Evolutionary conservation across 2,888 invertebrate species (phyloP).

Genomic region (Nomada lathburiana): DNA sequence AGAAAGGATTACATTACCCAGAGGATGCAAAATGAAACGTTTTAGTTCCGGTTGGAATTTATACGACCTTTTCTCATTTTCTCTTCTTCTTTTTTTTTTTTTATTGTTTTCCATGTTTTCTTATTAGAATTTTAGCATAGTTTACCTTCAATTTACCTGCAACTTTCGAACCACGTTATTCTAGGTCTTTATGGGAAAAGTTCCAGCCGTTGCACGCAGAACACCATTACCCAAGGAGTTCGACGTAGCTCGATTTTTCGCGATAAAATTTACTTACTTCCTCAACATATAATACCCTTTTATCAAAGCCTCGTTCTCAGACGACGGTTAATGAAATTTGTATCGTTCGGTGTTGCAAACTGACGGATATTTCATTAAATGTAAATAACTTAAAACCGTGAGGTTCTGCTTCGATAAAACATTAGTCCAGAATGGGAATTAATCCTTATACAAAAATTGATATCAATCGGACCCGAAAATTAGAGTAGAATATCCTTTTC

Average conservation of each 20-base stretch:
- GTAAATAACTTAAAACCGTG: no score
- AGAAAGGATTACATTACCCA: neutral
- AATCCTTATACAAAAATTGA: no score
- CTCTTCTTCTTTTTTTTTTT: neutral
- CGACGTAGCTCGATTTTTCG: constrained; percentile 12
- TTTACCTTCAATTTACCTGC: neutral
- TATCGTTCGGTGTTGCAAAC: constrained; percentile 6
- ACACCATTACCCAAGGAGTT: constrained; percentile 17
- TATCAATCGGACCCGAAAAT: no score
- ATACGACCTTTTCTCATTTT: neutral
- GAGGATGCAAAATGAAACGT: neutral
- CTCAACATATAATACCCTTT: constrained; percentile 1
- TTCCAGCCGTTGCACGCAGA: constrained; percentile 7
- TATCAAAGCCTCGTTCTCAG: neutral
- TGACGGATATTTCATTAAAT: neutral
- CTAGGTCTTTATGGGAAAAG: constrained; percentile 14
- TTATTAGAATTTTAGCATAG: neutral
- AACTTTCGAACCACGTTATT: neutral
- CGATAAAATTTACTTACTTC: constrained; percentile 16
- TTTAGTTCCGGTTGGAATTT: neutral
- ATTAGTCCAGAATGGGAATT: no score
- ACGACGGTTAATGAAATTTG: constrained; percentile 1
- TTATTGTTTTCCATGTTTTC: neutral
- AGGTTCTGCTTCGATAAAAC: no score
- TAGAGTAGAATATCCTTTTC: no score